Evolutionary conservation across 2,797 vertebrate genomes (phyloP), one percentile per base, ranked within the genome.

Genomic region (Anguilla obscura): DNA sequence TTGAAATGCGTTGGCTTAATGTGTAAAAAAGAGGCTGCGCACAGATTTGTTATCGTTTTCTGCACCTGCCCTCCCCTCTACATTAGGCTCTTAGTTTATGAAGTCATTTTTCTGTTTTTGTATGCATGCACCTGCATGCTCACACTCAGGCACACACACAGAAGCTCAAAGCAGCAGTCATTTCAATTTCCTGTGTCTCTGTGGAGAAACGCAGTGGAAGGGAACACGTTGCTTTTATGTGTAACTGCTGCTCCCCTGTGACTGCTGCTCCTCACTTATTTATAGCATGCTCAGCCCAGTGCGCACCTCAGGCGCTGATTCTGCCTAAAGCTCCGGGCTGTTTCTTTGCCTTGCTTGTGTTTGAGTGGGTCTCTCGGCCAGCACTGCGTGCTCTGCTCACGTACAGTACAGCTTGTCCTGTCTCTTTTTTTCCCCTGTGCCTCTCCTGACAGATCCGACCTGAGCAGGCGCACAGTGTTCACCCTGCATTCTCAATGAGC

Each of bases 141-240:
- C 56, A 30, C 74, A 52, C 76, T 24, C 52, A 33, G 36, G 10
- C 76, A 52, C 54, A 30, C 74, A 24, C 63, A 36, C 66, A 52
- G 0, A 48, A 7, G 0, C 52, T 36, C 9, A 21, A 24, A n/a
- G 40, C 21, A 87, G 86, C 45, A 33, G 54, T 69, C 21, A 60
- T 21, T 21, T 71, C 40, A 33, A 87, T 56, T 76, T 85, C 87
- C 84, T 76, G 87, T 88, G 52, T 69, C 52, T 85, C 33, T 27
- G 54, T 24, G 50, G 66, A 58, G 84, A 52, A 63, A 63, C 24
- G 56, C 63, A 33, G 83, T 21, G n/a, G 63, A 54, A 56, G 54
- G 50, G 82, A 85, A 76, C 21, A 8, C n/a, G n/a, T 21, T 69
- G 24, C 24, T 69, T 8, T 21, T 40, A 7, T 21, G 82, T 84